These are phyloP conservation scores for Lithophane leautieri DNA, from an alignment of 2,888 invertebrate species.

Conservation along the genomic window DNA sequence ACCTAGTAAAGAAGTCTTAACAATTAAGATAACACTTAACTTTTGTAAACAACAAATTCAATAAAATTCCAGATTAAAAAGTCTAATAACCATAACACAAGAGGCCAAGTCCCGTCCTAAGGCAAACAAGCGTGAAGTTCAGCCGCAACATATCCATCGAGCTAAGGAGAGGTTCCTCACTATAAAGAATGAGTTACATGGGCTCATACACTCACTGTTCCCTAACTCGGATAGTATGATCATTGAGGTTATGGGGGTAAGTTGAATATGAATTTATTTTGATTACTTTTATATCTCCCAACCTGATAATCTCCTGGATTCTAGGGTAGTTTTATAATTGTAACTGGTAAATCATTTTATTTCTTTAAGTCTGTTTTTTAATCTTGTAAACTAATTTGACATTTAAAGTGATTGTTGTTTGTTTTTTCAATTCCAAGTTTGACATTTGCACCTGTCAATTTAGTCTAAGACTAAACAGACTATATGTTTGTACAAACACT, in stretches of 20 bases:
- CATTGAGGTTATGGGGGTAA: conserved; percentile 79
- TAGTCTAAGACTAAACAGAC: no score
- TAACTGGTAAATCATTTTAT: no score
- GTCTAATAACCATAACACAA: conserved; percentile 74
- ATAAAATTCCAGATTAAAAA: conserved; percentile 74
- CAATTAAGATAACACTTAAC: neutral
- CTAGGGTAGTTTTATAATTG: neutral
- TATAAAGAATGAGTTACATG: conserved; percentile 80
- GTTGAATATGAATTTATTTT: conserved; percentile 51
- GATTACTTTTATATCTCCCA: neutral
- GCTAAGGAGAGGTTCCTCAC: conserved; percentile 79
- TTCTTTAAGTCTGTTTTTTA: no score
- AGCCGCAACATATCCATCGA: conserved; percentile 75
- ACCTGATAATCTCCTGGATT: neutral
- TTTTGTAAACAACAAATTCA: neutral
- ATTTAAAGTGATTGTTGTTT: no score
- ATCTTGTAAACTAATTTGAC: no score
- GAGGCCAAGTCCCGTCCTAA: conserved; percentile 77
- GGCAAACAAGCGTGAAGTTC: conserved; percentile 68
- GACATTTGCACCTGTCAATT: no score
- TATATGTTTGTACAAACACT: no score
- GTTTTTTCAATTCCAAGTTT: no score
- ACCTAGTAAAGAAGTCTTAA: no score
- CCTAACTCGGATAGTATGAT: conserved; percentile 74
- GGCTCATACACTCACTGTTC: conserved; percentile 79